Evolutionary conservation across 2,797 vertebrate species (phyloP), one percentile per base, ranked within the genome.

Genomic region (Takifugu ocellatus): DNA sequence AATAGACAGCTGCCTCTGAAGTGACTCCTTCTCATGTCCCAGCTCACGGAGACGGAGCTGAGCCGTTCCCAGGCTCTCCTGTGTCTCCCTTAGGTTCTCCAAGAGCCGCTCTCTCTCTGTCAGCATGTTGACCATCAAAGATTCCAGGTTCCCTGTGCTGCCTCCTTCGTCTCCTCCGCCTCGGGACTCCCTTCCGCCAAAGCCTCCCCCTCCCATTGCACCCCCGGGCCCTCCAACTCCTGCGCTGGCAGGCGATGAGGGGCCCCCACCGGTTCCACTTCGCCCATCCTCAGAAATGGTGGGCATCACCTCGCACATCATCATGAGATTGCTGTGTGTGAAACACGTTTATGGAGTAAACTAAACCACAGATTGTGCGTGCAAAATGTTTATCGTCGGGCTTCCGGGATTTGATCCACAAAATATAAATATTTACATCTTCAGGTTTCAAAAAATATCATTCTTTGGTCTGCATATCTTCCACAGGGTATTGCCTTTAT

Each of bases 261-360:
- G 70, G 2, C 88, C 89, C 29, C 90, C 90, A 0, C 83, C 70
- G 1, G 75, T 72, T 25, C 85, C 93, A 6, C 92, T 90, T 57
- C 94, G 93, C 72, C 92, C 92, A 85, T 95, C 94, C 91, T 95
- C 94, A 24, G 92, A 95, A 86, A 96, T 95, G 90, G 94, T 95
- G 94, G 94, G 94, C 93, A 96, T 95, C 87, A 96, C 94, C 82
- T 96, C 94, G 68, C 94, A 96, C 94, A 95, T 96, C 94, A 95
- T 95, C 91, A 89, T 93, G 92, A 80, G 86, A 83, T 61, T 60
- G 69, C 17, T 67, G 63, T 0, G 75, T 59, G 66, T 65, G 70
- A 51, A 62, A 65, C 64, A 50, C 50, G 51, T 66, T 56, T 44
- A 36, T 45, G 24, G 49, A 72, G 46, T 59, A 61, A 81, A 61